These are phyloP conservation scores for Alethe diademata DNA, from an alignment of 2,113 vertebrate genomes.

Conservation along the genomic window DNA sequence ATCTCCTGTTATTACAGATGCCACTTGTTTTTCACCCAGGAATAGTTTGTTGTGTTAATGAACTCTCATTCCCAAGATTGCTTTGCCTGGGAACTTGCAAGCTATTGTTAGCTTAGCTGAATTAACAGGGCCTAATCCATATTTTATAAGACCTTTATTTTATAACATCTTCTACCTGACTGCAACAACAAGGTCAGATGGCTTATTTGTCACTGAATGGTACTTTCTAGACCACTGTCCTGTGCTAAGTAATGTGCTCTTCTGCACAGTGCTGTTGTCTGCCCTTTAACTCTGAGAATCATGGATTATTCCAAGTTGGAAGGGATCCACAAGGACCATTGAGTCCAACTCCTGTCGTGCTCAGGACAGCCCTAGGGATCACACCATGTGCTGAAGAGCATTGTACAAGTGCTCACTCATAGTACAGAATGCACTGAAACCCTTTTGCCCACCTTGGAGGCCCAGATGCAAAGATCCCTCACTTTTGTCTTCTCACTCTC, in stretches of 20 bases:
- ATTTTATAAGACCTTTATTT: too few relatives aligned
- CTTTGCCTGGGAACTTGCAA: too few relatives aligned
- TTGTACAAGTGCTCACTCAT: not conserved
- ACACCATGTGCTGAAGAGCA: too few relatives aligned
- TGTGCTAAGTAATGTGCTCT: fast-evolving
- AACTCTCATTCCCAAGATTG: too few relatives aligned
- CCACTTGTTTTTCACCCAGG: too few relatives aligned
- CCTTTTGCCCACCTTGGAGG: not conserved
- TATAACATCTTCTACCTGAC: too few relatives aligned
- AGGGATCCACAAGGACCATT: not conserved
- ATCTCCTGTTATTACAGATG: too few relatives aligned
- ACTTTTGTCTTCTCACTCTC: not conserved
- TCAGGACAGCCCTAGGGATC: not conserved
- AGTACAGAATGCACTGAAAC: fast-evolving
- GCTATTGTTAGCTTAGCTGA: too few relatives aligned
- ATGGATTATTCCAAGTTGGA: not conserved
- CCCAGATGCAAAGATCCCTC: not conserved
- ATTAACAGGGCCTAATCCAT: too few relatives aligned
- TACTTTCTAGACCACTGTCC: not conserved
- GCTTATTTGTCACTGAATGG: not conserved
- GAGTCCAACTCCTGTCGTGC: fast-evolving
- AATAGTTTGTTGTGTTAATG: too few relatives aligned
- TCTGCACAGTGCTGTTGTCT: fast-evolving
- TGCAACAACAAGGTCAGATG: not conserved
- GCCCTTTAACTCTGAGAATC: not conserved